A percentile compares a stretch with the other conserved stretches of the same genome.
Conservation (phyloP, 2,113 vertebrate species). For the Nibea coibor region DNA sequence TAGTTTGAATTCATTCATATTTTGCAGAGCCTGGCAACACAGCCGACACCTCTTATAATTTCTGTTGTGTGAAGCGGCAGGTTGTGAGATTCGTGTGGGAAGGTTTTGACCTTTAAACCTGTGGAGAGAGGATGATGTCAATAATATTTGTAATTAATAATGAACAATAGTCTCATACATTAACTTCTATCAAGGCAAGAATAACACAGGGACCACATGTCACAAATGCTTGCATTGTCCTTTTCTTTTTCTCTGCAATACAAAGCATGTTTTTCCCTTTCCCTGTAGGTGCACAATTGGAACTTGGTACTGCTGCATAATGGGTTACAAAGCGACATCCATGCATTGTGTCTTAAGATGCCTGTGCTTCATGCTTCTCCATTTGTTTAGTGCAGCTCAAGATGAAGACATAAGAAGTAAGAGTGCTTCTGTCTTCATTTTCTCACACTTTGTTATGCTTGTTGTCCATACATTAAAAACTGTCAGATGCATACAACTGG, state of each 20-base stretch:
- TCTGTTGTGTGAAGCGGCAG: background rate
- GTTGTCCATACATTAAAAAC: constrained; percentile 49
- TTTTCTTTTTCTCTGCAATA: constrained; percentile 59
- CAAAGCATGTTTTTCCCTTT: constrained; percentile 75
- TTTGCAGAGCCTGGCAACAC: background rate
- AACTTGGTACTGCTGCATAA: constrained; percentile 76
- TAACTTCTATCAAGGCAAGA: constrained; percentile 46
- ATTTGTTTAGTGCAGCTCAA: constrained; percentile 86
- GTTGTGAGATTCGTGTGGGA: background rate
- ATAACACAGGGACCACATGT: constrained; percentile 31
- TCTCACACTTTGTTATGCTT: constrained; percentile 64
- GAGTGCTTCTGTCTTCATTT: constrained; percentile 78
- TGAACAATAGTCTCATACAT: constrained; percentile 5
- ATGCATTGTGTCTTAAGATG: constrained; percentile 82
- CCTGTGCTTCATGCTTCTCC: constrained; percentile 85
- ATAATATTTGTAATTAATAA: background rate
- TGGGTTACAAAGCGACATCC: constrained; percentile 82
- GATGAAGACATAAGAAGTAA: constrained; percentile 96
- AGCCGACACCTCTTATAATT: background rate
- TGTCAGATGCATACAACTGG: constrained; percentile 27
- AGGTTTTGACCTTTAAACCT: background rate
- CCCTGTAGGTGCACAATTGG: constrained; percentile 80
- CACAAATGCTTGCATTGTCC: constrained; percentile 55
- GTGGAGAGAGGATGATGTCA: background rate
- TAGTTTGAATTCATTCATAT: background rate